Conservation (phyloP, 64 coral and sea anemone species). For the Dendrophyllia cribrosa region DNA sequence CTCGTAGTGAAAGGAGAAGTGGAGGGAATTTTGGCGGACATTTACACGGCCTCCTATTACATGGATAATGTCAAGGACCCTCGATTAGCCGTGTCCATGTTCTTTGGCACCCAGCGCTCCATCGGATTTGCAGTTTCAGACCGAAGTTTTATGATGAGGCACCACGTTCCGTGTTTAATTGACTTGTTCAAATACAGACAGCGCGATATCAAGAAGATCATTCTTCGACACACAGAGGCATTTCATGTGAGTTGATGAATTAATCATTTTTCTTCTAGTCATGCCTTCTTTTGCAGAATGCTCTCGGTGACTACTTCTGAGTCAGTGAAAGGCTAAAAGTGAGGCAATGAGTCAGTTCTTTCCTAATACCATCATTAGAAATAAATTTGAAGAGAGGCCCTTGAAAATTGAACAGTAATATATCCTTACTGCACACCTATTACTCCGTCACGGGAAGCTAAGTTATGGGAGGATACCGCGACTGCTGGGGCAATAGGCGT, state of each 20-base stretch:
- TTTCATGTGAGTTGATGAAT: not conserved
- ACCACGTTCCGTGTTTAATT: not conserved
- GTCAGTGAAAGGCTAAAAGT: not conserved
- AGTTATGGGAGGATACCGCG: too few species aligned
- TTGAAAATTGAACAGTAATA: too few species aligned
- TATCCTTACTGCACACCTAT: too few species aligned
- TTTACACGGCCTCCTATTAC: constrained; percentile 1
- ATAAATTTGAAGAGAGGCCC: too few species aligned
- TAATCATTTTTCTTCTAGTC: not conserved
- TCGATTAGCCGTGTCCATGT: not conserved
- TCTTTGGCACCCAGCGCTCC: not conserved
- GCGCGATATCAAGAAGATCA: constrained; percentile 12
- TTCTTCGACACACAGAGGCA: not conserved
- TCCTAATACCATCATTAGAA: too few species aligned
- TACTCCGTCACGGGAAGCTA: too few species aligned
- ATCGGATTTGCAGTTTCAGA: not conserved
- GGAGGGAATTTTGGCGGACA: not conserved
- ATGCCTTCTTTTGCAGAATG: not conserved
- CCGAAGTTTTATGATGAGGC: too few species aligned
- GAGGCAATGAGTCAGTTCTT: too few species aligned
- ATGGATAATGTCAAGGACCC: not conserved
- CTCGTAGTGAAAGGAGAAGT: not conserved
- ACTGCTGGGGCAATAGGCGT: too few species aligned
- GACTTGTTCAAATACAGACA: not conserved
- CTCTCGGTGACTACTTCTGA: not conserved